Conservation (phyloP, 1,140 invertebrate genomes). For the Orchestia grillus region DNA sequence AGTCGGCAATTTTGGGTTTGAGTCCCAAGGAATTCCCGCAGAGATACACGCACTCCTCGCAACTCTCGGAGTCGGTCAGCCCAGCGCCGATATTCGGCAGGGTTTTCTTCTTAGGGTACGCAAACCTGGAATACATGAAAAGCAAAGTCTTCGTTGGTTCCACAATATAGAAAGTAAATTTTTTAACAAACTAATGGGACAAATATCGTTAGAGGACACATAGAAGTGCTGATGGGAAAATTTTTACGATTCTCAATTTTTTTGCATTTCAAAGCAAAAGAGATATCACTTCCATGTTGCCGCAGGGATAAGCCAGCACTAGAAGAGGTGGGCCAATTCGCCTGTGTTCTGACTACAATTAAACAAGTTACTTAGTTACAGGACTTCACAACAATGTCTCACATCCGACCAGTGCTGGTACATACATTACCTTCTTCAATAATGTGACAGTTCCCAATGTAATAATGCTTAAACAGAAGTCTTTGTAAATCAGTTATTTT, state of each 20-base stretch:
- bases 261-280: not conserved
- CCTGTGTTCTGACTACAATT: not conserved
- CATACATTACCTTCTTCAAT: no score
- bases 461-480: no score
- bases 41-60: constrained; percentile 75
- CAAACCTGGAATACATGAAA: constrained; percentile 53
- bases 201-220: not conserved
- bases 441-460: no score
- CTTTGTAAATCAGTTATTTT: no score
- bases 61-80: not conserved
- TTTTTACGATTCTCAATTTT: no score
- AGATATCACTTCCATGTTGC: not conserved
- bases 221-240: not conserved
- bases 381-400: no score
- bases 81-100: not conserved
- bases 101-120: constrained; percentile 57
- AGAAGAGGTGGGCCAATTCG: not conserved
- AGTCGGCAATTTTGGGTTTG: constrained; percentile 72
- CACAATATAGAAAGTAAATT: no score
- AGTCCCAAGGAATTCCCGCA: constrained; percentile 76
- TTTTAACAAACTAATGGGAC: no score
- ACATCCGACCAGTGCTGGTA: no score
- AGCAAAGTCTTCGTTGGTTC: no score
- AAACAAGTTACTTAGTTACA: no score
- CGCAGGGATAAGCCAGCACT: not conserved